Evolutionary conservation across 2,797 vertebrate genomes (phyloP).

Genomic region (Synanceia verrucosa): DNA sequence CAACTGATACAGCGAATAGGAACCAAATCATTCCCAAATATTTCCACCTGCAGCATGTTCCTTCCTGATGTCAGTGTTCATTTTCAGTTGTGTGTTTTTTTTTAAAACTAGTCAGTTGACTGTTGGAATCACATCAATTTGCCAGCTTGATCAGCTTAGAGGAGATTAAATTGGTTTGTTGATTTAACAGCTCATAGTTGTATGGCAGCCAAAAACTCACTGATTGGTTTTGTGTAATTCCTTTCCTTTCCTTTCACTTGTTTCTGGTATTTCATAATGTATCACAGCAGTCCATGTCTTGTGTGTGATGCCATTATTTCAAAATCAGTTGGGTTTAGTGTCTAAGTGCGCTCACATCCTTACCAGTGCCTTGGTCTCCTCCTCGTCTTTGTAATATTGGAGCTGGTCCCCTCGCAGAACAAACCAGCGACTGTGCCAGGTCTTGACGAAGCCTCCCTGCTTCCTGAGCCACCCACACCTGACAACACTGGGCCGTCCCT

Average conservation of each 20-base stretch:
- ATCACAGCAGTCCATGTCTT: neutral
- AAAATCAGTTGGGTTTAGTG: neutral
- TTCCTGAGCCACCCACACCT: slow-evolving; percentile 97
- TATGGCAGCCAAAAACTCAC: neutral
- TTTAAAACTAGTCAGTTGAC: neutral
- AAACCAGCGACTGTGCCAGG: slow-evolving; percentile 98
- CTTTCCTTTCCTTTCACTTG: neutral
- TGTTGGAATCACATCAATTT: neutral
- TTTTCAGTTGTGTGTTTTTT: neutral
- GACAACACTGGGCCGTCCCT: slow-evolving; percentile 74
- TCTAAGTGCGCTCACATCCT: slow-evolving; percentile 56
- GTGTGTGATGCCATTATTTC: neutral
- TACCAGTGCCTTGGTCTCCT: slow-evolving; percentile 96
- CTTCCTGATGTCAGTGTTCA: neutral
- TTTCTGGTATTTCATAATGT: neutral
- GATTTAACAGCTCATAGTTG: neutral
- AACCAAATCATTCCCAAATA: neutral
- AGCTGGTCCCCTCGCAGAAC: slow-evolving; percentile 97
- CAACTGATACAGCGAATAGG: neutral
- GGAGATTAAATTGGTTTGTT: neutral
- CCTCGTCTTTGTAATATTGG: slow-evolving; percentile 96
- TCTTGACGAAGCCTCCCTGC: slow-evolving; percentile 98
- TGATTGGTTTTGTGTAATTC: neutral
- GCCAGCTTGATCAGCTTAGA: neutral
- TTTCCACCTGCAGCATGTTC: neutral